phyloP scores from a whole-genome alignment of 2,888 invertebrate genomes.

The Nyleta sp. region DNA sequence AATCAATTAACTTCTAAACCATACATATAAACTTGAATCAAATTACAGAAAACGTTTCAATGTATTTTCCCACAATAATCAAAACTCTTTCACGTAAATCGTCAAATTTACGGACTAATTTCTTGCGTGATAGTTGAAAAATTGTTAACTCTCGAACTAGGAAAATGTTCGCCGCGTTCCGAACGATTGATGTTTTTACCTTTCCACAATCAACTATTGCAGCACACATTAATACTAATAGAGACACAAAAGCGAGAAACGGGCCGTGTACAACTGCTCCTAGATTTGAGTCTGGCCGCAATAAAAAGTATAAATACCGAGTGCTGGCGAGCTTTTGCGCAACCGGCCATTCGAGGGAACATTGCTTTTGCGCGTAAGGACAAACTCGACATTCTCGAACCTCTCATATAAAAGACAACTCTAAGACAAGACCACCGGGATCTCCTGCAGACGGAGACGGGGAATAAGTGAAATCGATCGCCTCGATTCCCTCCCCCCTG shows the following conservation, averaged over 20 bases:
- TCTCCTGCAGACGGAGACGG: conserved; percentile 31
- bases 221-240: conserved; percentile 15
- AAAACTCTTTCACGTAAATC: no score
- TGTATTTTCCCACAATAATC: no score
- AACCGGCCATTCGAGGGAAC: conserved; percentile 33
- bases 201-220: conserved; percentile 3
- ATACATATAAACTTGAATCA: no score
- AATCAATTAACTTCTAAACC: no score
- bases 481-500: conserved; percentile 49
- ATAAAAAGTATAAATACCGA: conserved; percentile 26
- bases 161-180: no score
- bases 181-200: conserved; percentile 1
- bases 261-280: conserved; percentile 24
- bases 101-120: no score
- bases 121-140: no score
- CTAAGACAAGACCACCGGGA: conserved; percentile 54
- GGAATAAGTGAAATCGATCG: conserved; percentile 56
- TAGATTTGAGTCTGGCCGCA: conserved; percentile 25
- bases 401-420: conserved; percentile 50
- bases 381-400: conserved; percentile 31
- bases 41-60: no score
- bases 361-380: conserved; percentile 54
- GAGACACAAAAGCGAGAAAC: conserved; percentile 32
- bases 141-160: no score
- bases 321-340: conserved; percentile 33